These are phyloP conservation scores for Morpho helenor DNA, from an alignment of 2,888 invertebrate species.

Conservation along the genomic window DNA sequence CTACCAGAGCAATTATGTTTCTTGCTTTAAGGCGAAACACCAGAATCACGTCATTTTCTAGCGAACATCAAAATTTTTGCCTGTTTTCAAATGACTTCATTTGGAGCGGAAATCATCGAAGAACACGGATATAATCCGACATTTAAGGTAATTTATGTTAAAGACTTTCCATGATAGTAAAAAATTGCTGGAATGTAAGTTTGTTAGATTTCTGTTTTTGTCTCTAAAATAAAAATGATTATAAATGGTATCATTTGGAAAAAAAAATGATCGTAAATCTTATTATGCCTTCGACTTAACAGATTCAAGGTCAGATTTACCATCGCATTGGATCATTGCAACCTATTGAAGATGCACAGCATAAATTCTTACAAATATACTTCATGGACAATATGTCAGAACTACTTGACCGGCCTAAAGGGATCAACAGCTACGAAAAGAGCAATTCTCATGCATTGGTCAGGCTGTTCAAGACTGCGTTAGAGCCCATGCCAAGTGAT, in stretches of 20 bases:
- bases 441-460: slow-evolving; percentile 35
- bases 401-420: slow-evolving; percentile 33
- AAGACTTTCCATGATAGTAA: slow-evolving; percentile 4
- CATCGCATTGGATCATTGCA: slow-evolving; percentile 33
- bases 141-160: slow-evolving; percentile 27
- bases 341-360: slow-evolving; percentile 31
- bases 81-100: slow-evolving; percentile 43
- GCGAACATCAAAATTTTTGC: slow-evolving; percentile 38
- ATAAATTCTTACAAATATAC: slow-evolving; percentile 35
- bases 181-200: not conserved
- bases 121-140: slow-evolving; percentile 36
- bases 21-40: slow-evolving; percentile 34
- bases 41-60: slow-evolving; percentile 40
- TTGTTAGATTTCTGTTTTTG: not conserved
- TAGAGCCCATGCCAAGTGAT: slow-evolving; percentile 37
- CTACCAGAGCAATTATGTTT: slow-evolving; percentile 34
- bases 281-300: slow-evolving; percentile 18
- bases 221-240: not conserved
- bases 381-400: slow-evolving; percentile 35
- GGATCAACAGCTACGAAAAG: slow-evolving; percentile 29
- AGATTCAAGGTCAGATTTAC: slow-evolving; percentile 33
- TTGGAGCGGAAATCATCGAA: slow-evolving; percentile 38
- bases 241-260: not conserved
- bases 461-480: slow-evolving; percentile 29
- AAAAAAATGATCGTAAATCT: not conserved